Evolutionary conservation across 1,140 invertebrate species (phyloP).

Genomic region (Drosophila nannoptera): DNA sequence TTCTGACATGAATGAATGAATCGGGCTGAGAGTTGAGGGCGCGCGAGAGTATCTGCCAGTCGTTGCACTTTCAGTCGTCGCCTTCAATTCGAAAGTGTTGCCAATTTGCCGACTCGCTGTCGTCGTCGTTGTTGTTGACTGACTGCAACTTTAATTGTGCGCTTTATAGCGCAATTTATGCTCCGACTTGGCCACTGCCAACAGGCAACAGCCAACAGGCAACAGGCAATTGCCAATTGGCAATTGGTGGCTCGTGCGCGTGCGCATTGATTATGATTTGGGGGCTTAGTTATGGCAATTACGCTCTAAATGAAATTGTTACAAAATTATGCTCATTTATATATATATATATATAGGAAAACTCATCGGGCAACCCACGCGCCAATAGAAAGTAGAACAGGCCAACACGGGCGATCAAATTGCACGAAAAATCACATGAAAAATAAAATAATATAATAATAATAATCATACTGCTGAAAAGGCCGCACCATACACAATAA

Average conservation of each 20-base stretch:
- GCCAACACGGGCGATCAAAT: conserved; percentile 37
- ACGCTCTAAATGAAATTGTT: conserved; percentile 72
- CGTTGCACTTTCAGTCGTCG: conserved; percentile 45
- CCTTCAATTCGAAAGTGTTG: conserved; percentile 75
- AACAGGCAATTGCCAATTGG: conserved; percentile 27
- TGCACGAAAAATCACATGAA: conserved; percentile 59
- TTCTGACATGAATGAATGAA: too few relatives aligned
- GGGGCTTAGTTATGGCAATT: conserved; percentile 65
- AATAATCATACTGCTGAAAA: conserved; percentile 28
- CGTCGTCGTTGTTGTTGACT: conserved; percentile 32
- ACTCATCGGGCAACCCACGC: conserved; percentile 62
- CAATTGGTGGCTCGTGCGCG: conserved; percentile 33
- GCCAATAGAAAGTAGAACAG: conserved; percentile 67
- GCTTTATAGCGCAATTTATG: conserved; percentile 77
- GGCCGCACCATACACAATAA: conserved; percentile 6
- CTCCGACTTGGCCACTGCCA: conserved; percentile 42
- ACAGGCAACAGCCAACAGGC: too few relatives aligned
- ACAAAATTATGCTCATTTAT: conserved; percentile 66
- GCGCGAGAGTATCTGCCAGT: conserved; percentile 4
- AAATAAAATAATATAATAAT: conserved; percentile 57
- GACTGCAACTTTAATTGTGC: conserved; percentile 67
- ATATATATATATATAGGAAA: too few relatives aligned
- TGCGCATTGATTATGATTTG: conserved; percentile 65
- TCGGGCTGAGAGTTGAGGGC: too few relatives aligned
- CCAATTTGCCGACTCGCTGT: conserved; percentile 61